Conservation (phyloP, 2,888 invertebrate species). For the Polyommatus iphigenia region DNA sequence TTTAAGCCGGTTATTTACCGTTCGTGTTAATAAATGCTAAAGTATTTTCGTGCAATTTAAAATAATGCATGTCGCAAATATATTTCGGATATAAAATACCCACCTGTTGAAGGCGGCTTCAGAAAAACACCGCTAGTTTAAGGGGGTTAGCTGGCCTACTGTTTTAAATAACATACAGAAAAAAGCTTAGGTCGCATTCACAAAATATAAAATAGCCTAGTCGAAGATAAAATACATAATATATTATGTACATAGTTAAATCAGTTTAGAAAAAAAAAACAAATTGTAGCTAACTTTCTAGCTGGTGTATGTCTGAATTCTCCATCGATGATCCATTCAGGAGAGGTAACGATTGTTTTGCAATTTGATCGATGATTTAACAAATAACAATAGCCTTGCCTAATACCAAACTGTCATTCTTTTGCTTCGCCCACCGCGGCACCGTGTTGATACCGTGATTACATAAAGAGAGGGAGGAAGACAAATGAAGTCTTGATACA, state of each 20-base stretch:
- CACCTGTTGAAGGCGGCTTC: neutral
- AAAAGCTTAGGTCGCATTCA: too few relatives aligned
- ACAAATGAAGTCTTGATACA: neutral
- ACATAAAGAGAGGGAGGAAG: neutral
- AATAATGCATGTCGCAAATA: neutral
- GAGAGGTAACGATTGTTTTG: conserved; percentile 6
- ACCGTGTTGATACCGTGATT: neutral
- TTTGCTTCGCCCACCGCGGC: neutral
- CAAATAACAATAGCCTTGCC: conserved; percentile 2
- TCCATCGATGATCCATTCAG: neutral
- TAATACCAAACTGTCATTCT: conserved; percentile 4
- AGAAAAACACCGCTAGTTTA: neutral
- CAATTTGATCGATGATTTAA: conserved; percentile 11
- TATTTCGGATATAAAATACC: neutral
- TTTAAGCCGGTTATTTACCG: conserved; percentile 10
- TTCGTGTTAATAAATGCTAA: neutral
- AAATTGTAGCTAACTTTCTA: conserved; percentile 1
- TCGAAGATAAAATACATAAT: too few relatives aligned
- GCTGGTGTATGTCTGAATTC: neutral
- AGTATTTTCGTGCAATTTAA: neutral
- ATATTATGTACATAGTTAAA: too few relatives aligned
- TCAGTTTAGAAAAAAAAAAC: neutral
- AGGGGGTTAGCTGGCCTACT: neutral
- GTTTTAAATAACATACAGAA: too few relatives aligned
- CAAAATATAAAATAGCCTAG: too few relatives aligned